Evolutionary conservation across 2,888 invertebrate genomes (phyloP).

Genomic region (Netelia inedita): DNA sequence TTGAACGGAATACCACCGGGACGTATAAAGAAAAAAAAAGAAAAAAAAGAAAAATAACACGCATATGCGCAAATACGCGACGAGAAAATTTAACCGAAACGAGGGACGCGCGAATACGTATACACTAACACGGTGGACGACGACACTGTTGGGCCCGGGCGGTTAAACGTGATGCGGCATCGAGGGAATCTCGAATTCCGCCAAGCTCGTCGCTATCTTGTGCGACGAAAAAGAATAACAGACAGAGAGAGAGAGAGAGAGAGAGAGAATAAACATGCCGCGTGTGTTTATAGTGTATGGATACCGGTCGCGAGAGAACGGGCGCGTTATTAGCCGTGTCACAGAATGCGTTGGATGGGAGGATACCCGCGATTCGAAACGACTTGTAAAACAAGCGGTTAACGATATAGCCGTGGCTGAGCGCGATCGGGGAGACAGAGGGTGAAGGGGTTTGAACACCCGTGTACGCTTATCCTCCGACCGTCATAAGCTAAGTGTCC

Average conservation of each 20-base stretch:
- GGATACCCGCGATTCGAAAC: slow-evolving; percentile 78
- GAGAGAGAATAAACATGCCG: not conserved
- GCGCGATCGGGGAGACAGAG: slow-evolving; percentile 61
- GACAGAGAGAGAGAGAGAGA: not conserved
- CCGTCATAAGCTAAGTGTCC: slow-evolving; percentile 33
- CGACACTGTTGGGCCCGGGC: not conserved
- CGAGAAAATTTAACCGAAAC: not conserved
- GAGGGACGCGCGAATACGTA: not conserved
- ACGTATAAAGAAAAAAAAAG: not conserved
- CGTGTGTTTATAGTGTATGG: slow-evolving; percentile 8
- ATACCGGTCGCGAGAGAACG: slow-evolving; percentile 38
- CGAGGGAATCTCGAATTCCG: slow-evolving; percentile 56
- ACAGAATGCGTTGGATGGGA: slow-evolving; percentile 8
- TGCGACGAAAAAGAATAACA: slow-evolving; percentile 17
- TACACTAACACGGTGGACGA: not conserved
- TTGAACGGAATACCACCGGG: not conserved
- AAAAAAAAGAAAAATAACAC: too few species aligned
- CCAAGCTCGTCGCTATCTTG: slow-evolving; percentile 13
- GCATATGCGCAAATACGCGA: not conserved
- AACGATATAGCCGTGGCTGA: slow-evolving; percentile 78
- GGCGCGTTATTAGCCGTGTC: slow-evolving; percentile 55
- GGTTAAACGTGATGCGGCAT: not conserved
- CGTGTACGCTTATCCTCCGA: slow-evolving; percentile 71
- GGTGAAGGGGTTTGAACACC: slow-evolving; percentile 76
- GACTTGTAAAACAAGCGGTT: slow-evolving; percentile 85